These are phyloP conservation scores for Hippocampus guttulatus DNA, from an alignment of 2,113 vertebrate species.

Conservation along the genomic window DNA sequence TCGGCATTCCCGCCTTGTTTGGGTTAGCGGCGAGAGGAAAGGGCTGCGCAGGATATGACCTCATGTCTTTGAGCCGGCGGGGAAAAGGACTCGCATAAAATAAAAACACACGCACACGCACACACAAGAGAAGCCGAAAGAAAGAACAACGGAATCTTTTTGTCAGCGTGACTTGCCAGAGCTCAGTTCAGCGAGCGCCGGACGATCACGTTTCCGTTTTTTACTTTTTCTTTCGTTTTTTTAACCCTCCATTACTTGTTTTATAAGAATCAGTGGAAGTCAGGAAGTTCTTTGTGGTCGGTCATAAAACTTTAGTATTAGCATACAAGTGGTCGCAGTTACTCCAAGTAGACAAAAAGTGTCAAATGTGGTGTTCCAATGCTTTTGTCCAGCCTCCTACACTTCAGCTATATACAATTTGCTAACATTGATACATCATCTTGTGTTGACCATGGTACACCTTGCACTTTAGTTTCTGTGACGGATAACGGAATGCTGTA, in stretches of 20 bases:
- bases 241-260: too few species aligned
- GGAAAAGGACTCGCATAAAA: constrained; percentile 70
- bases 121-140: not conserved
- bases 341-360: too few species aligned
- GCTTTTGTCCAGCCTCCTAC: not conserved
- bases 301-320: too few species aligned
- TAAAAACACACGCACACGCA: not conserved
- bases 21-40: constrained; percentile 85
- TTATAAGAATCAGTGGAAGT: too few species aligned
- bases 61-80: constrained; percentile 77
- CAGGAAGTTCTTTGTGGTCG: too few species aligned
- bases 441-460: too few species aligned
- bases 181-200: not conserved
- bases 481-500: too few species aligned
- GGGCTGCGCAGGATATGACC: constrained; percentile 90
- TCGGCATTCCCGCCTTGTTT: constrained; percentile 67
- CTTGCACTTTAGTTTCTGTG: not conserved
- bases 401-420: not conserved
- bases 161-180: not conserved
- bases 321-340: too few species aligned
- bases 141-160: constrained; percentile 1
- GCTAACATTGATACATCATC: too few species aligned
- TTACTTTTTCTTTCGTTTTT: not conserved
- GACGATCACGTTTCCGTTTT: not conserved
- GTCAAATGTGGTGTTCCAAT: not conserved